phyloP scores from a whole-genome alignment of 2,113 vertebrate genomes.

The Callithrix jacchus region DNA sequence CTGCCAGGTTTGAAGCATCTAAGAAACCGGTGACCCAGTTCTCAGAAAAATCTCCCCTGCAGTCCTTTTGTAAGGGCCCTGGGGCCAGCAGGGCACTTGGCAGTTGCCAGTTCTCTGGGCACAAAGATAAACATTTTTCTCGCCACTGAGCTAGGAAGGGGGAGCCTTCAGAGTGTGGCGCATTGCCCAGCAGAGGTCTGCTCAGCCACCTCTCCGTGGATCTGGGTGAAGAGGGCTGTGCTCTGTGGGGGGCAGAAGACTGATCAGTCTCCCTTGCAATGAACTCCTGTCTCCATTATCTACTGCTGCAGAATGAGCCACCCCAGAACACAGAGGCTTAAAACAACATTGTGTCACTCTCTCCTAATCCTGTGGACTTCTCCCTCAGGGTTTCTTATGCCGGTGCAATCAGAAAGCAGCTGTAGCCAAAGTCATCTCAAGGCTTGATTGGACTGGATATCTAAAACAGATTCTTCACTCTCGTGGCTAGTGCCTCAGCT shows the following conservation, averaged over 20 bases:
- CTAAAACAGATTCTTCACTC: not conserved
- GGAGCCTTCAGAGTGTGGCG: not conserved
- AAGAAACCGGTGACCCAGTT: slow-evolving; percentile 76
- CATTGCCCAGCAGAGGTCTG: not conserved
- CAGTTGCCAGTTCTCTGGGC: slow-evolving; percentile 31
- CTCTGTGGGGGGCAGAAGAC: no score
- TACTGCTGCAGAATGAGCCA: not conserved
- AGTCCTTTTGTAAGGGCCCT: slow-evolving; percentile 48
- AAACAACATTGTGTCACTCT: not conserved
- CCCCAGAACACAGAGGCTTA: not conserved
- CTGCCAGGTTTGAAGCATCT: not conserved
- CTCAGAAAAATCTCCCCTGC: slow-evolving; percentile 65
- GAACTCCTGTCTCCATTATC: not conserved
- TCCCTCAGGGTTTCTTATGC: not conserved
- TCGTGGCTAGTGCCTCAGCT: not conserved
- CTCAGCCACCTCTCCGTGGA: not conserved
- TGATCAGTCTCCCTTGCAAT: not conserved
- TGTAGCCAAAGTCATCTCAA: not conserved
- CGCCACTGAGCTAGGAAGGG: not conserved
- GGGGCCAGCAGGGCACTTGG: not conserved
- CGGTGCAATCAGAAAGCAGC: not conserved
- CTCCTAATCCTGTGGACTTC: not conserved
- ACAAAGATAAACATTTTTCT: slow-evolving; percentile 69
- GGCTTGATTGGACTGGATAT: not conserved
- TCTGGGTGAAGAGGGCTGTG: not conserved